phyloP scores from a whole-genome alignment of 2,113 vertebrate species.

The Ctenomys sociabilis region DNA sequence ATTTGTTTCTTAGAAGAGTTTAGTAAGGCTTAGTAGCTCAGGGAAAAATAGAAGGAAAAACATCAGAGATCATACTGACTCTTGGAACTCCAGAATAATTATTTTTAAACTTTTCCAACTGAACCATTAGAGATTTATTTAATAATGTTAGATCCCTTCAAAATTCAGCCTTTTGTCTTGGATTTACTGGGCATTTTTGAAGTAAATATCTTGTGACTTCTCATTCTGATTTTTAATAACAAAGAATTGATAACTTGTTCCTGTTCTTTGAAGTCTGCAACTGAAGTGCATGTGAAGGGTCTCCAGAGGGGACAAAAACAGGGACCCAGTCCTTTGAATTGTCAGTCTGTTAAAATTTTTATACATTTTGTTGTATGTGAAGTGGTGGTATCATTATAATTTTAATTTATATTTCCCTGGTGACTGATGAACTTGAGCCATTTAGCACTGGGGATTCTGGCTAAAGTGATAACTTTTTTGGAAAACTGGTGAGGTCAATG shows the following conservation, averaged over 20 bases:
- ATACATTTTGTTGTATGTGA: neutral
- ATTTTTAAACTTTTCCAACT: conserved; percentile 64
- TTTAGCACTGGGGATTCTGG: neutral
- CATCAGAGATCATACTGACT: neutral
- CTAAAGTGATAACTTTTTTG: conserved; percentile 5
- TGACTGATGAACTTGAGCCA: neutral
- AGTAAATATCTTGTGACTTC: conserved; percentile 58
- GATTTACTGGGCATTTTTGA: conserved; percentile 54
- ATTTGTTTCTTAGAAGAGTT: conserved; percentile 45
- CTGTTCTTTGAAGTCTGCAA: conserved; percentile 51
- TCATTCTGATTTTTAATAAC: conserved; percentile 72
- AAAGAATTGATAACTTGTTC: conserved; percentile 48
- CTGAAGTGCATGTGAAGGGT: conserved; percentile 31
- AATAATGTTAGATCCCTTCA: conserved; percentile 65
- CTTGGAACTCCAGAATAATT: conserved; percentile 57
- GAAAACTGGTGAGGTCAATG: neutral
- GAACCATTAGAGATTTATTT: conserved; percentile 69
- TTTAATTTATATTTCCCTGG: conserved; percentile 3
- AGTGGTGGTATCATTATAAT: neutral
- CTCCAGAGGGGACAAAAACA: neutral
- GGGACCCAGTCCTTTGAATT: neutral
- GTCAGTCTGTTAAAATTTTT: conserved; percentile 16
- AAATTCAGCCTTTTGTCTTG: conserved; percentile 61
- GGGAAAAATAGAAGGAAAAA: neutral
- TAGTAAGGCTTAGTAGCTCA: conserved; percentile 20